These are phyloP conservation scores for Slavum lentiscoides DNA, from an alignment of 2,888 invertebrate genomes.

Conservation along the genomic window DNA sequence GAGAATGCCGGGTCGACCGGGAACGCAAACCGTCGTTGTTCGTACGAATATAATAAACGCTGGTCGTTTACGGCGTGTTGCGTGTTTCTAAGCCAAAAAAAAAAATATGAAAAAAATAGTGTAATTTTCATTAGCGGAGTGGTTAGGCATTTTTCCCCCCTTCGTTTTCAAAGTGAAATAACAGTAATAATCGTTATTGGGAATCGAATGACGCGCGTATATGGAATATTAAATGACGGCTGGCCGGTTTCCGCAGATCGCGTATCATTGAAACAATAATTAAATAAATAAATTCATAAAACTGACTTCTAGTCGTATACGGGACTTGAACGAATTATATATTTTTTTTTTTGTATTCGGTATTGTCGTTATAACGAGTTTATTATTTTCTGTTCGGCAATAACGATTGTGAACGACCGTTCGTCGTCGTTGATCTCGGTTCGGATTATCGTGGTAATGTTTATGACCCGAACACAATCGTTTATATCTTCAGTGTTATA, in stretches of 20 bases:
- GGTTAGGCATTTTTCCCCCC: neutral
- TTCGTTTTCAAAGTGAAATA: neutral
- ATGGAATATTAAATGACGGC: neutral
- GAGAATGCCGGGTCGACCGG: no score
- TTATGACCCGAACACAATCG: no score
- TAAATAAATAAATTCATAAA: neutral
- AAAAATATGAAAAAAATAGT: neutral
- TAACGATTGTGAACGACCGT: no score
- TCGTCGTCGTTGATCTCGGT: no score
- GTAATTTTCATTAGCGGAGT: neutral
- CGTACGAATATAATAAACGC: no score
- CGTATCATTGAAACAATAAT: constrained; percentile 1
- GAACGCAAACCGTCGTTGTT: no score
- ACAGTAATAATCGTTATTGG: neutral
- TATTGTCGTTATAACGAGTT: no score
- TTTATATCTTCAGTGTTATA: no score
- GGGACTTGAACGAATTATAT: neutral
- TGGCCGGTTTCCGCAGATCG: neutral
- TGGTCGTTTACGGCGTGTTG: no score
- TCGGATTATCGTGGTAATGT: no score
- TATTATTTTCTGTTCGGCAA: no score
- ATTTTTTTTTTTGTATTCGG: neutral
- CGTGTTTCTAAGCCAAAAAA: neutral
- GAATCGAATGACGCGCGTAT: neutral
- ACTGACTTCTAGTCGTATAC: neutral